Evolutionary conservation across 1,140 invertebrate species (phyloP), one percentile per base, ranked within the genome.

Genomic region (Metaphire vulgaris): DNA sequence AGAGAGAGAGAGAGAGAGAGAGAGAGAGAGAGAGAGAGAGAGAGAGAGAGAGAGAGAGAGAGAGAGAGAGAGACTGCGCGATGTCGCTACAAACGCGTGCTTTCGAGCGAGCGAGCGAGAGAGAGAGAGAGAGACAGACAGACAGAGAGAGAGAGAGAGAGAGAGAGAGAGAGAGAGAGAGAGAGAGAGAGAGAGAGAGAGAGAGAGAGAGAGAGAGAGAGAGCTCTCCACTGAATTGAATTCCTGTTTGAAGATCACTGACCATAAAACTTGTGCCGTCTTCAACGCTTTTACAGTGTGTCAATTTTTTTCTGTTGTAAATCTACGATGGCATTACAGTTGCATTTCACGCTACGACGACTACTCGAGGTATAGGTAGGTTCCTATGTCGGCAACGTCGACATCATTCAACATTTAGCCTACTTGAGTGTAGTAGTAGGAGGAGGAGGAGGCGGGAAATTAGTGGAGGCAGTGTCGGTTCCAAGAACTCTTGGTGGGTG

Each of bases 1-100:
- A 75, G 74, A 69, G 74, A 75, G 74, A 75, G 74, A 69, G 67
- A 75, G 74, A 75, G 74, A 69, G 67, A 75, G 74, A 75, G 74
- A 69, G 67, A 75, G 74, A 75, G 67, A 69, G 74, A 75, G 74
- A 75, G 67, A 69, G 74, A 75, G 67, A 75, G 74, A 69, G 74
- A 75, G 74, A 72, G 64, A 69, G 64, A 72, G 74, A 72, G 65
- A 74, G 72, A 70, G 69, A 70, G 69, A 70, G 69, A 69, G 67
- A 75, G 74, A 69, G 65, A 75, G 74, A 69, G 74, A 75, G 67
- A 75, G 74, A 75, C 33, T 72, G 74, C 72, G 74, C 6, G 74
- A 75, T n/a, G n/a, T n/a, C n/a, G n/a, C n/a, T n/a, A n/a, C n/a
- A n/a, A n/a, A n/a, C n/a, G n/a, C n/a, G n/a, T n/a, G n/a, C n/a